phyloP scores from a whole-genome alignment of 2,113 vertebrate species.

The Mastomys coucha region DNA sequence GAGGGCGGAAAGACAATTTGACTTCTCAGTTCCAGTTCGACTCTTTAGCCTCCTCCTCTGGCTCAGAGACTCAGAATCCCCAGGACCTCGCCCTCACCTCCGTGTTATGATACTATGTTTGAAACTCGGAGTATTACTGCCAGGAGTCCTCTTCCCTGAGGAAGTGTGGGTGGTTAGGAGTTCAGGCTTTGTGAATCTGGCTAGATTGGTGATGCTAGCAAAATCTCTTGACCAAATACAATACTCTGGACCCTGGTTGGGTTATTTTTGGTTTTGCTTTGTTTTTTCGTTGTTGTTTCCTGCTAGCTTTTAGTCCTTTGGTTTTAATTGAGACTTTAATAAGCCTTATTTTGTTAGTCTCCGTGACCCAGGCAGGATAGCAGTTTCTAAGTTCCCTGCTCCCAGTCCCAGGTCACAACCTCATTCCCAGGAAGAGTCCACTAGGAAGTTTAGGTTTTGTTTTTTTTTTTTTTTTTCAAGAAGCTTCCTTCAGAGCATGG shows the following conservation, averaged over 20 bases:
- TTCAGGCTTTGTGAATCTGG: background rate
- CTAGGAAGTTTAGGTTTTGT: background rate
- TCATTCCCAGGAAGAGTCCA: slow-evolving; percentile 29
- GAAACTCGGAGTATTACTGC: background rate
- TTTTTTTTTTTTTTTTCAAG: background rate
- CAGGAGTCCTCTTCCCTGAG: background rate
- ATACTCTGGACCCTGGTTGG: slow-evolving; percentile 31
- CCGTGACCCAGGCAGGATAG: slow-evolving; percentile 16
- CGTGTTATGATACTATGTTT: background rate
- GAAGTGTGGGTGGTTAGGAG: background rate
- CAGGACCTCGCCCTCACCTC: background rate
- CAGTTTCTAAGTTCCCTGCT: background rate
- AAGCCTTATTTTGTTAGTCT: slow-evolving; percentile 28
- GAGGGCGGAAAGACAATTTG: background rate
- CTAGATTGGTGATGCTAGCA: background rate
- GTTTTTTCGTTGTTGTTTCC: background rate
- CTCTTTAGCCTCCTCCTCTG: background rate
- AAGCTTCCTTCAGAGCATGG: background rate
- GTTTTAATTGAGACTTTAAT: slow-evolving; percentile 67
- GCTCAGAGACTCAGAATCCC: background rate
- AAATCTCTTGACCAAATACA: background rate
- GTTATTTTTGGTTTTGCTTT: too few relatives aligned
- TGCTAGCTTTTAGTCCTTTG: slow-evolving; percentile 39
- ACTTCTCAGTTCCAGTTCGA: background rate
- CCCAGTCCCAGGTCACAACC: background rate